These are phyloP conservation scores for Halcyon leucocephala DNA, from an alignment of 2,797 vertebrate genomes.

Conservation along the genomic window DNA sequence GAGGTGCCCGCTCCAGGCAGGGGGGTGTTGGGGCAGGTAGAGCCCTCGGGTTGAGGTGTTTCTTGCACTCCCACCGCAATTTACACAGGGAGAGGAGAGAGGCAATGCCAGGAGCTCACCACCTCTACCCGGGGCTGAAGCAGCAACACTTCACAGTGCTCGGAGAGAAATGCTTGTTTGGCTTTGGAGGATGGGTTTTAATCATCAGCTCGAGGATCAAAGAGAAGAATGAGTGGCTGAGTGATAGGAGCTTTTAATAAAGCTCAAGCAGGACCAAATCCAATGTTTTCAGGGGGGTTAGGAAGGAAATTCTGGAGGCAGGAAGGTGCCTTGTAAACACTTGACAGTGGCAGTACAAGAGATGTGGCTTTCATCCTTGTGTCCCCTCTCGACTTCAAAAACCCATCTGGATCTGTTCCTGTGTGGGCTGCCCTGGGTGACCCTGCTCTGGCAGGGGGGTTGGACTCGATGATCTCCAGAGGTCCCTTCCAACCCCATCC, in stretches of 20 bases:
- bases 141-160: not conserved
- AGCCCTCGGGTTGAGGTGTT: not conserved
- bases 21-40: fast-evolving
- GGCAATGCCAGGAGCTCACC: not conserved
- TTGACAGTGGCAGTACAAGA: not conserved
- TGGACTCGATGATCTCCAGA: too few relatives aligned
- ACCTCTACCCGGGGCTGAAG: not conserved
- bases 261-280: not conserved
- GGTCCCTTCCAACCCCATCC: too few relatives aligned
- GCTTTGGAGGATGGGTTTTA: not conserved
- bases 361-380: not conserved
- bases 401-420: not conserved
- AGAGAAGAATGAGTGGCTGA: not conserved
- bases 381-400: too few relatives aligned
- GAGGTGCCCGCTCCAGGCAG: not conserved
- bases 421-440: too few relatives aligned
- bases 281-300: not conserved
- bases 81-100: too few relatives aligned
- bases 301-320: not conserved
- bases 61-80: not conserved
- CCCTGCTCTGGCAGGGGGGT: too few relatives aligned
- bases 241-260: not conserved
- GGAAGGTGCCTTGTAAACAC: not conserved
- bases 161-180: not conserved
- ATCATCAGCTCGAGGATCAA: not conserved